phyloP scores from a whole-genome alignment of 1,140 invertebrate species.

The Andrena cerasifolii region DNA sequence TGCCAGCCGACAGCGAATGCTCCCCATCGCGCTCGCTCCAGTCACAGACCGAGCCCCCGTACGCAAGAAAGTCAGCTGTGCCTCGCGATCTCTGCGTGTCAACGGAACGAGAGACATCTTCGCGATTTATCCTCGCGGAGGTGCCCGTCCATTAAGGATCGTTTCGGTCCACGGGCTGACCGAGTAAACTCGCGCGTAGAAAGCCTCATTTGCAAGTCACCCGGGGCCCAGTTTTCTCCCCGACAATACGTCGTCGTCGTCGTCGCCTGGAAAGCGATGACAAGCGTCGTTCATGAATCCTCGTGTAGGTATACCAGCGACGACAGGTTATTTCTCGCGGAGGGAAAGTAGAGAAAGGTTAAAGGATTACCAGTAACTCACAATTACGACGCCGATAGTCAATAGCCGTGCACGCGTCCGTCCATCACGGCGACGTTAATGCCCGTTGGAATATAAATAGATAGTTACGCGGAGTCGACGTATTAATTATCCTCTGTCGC shows the following conservation, averaged over 20 bases:
- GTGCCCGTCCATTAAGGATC: not conserved
- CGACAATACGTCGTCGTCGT: slow-evolving; percentile 12
- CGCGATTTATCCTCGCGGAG: not conserved
- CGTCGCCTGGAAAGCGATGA: slow-evolving; percentile 1
- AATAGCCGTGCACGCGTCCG: slow-evolving; percentile 43
- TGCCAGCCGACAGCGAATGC: too few relatives aligned
- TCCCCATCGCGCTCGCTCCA: too few relatives aligned
- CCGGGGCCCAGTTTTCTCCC: slow-evolving; percentile 6
- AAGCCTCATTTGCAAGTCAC: slow-evolving; percentile 14
- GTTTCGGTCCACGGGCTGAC: not conserved
- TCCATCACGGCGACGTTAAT: slow-evolving; percentile 57
- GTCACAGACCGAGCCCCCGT: too few relatives aligned
- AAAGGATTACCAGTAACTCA: slow-evolving; percentile 65
- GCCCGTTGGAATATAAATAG: slow-evolving; percentile 54
- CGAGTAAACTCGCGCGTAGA: slow-evolving; percentile 5
- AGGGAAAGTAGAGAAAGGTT: slow-evolving; percentile 57
- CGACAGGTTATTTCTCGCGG: slow-evolving; percentile 34
- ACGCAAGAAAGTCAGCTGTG: too few relatives aligned
- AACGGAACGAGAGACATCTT: too few relatives aligned
- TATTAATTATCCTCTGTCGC: slow-evolving; percentile 54
- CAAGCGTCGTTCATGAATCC: slow-evolving; percentile 31
- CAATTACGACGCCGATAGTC: slow-evolving; percentile 57
- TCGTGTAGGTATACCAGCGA: not conserved
- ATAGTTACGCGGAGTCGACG: slow-evolving; percentile 36
- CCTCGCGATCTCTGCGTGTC: too few relatives aligned